Percentiles rank a stretch among this genome's conserved stretches.
phyloP scores from a whole-genome alignment of 2,888 invertebrate species.

The Fabriciana adippe region DNA sequence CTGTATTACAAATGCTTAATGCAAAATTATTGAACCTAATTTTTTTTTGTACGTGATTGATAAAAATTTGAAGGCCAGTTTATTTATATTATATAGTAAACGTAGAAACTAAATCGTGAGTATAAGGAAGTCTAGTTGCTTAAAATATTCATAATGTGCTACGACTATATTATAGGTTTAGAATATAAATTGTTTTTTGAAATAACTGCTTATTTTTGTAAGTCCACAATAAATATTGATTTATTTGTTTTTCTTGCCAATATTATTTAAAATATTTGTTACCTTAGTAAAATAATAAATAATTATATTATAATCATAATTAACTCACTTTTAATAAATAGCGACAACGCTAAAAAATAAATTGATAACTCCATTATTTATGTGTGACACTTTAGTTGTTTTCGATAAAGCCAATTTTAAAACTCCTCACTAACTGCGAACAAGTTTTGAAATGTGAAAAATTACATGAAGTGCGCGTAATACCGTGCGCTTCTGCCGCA shows the following conservation, averaged over 20 bases:
- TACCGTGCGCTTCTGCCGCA: conserved; percentile 50
- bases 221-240: no score
- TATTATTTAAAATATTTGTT: not conserved
- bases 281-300: not conserved
- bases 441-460: conserved; percentile 27
- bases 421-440: conserved; percentile 17
- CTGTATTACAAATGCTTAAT: no score
- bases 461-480: conserved; percentile 28
- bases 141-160: no score
- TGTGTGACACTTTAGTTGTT: conserved; percentile 44
- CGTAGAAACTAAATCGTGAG: no score
- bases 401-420: conserved; percentile 15
- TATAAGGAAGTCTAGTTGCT: no score
- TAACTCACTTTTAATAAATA: conserved; percentile 71
- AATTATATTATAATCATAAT: conserved; percentile 18
- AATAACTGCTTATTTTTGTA: no score
- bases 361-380: conserved; percentile 61
- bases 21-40: no score
- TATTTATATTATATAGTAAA: no score
- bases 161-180: no score
- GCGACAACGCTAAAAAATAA: conserved; percentile 58
- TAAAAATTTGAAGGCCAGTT: no score
- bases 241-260: not conserved
- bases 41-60: no score
- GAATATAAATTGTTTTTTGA: no score